These are phyloP conservation scores for Emydocephalus ijimae DNA, from an alignment of 2,113 vertebrate species.

Conservation along the genomic window DNA sequence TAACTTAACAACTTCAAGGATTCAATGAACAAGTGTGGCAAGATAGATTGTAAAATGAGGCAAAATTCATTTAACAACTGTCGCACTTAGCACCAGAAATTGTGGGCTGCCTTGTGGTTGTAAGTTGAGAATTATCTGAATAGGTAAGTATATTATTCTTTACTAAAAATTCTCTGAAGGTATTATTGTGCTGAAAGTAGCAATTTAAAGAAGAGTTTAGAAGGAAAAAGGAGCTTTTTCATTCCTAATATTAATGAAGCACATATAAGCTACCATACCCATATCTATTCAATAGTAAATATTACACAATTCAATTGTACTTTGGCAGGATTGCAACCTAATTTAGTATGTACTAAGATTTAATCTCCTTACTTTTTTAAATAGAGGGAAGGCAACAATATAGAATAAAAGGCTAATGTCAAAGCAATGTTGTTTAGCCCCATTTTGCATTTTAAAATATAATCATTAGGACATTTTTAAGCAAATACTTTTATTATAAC, in stretches of 20 bases:
- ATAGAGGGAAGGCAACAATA: not conserved
- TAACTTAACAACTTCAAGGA: not conserved
- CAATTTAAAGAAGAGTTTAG: not conserved
- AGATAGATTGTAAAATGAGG: not conserved
- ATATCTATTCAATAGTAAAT: too few relatives aligned
- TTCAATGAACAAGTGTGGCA: not conserved
- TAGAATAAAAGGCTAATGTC: not conserved
- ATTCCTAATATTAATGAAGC: not conserved
- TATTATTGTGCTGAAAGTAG: not conserved
- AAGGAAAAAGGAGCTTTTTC: not conserved
- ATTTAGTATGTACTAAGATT: not conserved
- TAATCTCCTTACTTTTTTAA: not conserved
- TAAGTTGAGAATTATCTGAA: not conserved
- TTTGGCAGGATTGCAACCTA: not conserved
- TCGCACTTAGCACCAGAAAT: not conserved
- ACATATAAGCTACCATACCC: not conserved
- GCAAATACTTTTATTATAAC: constrained; percentile 7
- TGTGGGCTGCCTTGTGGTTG: not conserved
- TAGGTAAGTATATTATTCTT: not conserved
- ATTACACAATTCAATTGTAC: not conserved
- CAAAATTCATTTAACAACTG: not conserved
- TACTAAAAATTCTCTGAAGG: not conserved
- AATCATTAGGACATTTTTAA: not conserved
- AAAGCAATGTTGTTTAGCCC: not conserved
- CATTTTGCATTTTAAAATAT: not conserved